Evolutionary conservation across 2,888 invertebrate genomes (phyloP), one percentile per base, ranked within the genome.

Genomic region (Thelaira solivaga): DNA sequence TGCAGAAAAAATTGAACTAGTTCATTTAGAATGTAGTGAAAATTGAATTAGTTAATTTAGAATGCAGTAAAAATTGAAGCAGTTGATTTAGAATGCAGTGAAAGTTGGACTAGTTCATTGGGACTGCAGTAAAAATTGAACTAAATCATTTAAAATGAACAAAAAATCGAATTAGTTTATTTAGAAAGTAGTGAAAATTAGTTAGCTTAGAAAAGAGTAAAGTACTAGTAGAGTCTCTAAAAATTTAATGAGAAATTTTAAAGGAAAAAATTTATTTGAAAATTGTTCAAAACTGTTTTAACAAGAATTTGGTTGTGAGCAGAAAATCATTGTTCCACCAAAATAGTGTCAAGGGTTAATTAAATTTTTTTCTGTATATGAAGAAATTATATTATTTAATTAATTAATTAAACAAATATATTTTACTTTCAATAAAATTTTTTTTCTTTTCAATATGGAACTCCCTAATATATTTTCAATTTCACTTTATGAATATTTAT

Each of bases 401-500:
- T n/a, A n/a, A n/a, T n/a, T n/a, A n/a, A n/a, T n/a, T n/a, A n/a
- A n/a, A n/a, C n/a, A n/a, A n/a, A n/a, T n/a, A n/a, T n/a, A n/a
- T n/a, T n/a, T n/a, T n/a, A n/a, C n/a, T n/a, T n/a, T n/a, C n/a
- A n/a, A n/a, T n/a, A n/a, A n/a, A n/a, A n/a, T n/a, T n/a, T n/a
- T n/a, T n/a, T n/a, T n/a, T n/a, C n/a, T n/a, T n/a, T n/a, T n/a
- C n/a, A n/a, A n/a, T n/a, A n/a, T n/a, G n/a, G n/a, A n/a, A n/a
- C n/a, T 39, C 13, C 5, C 13, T 13, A 22, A 13, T 22, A 10
- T 47, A 55, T 55, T 72, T 72, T 62, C 53, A 72, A 53, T 72
- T 72, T 62, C 62, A 67, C 72, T 76, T 61, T 31, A 55, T 72
- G 5, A 4, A 43, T n/a, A n/a, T n/a, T 43, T 20, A 11, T 11